Conservation (phyloP, 2,888 invertebrate species). For the Macrosiphum euphorbiae region DNA sequence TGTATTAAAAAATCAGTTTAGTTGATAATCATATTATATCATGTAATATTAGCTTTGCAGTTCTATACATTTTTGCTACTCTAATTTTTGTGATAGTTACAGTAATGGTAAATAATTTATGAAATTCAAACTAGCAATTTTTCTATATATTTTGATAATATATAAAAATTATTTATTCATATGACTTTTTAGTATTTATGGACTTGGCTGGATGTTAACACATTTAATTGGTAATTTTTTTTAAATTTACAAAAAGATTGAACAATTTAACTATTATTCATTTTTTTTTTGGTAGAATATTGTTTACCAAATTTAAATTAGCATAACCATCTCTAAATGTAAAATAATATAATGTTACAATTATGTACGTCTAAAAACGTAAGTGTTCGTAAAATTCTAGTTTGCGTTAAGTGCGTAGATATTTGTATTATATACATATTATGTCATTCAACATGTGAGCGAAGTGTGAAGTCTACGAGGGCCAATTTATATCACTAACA, state of each 20-base stretch:
- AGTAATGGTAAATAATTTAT: background rate
- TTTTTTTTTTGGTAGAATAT: background rate
- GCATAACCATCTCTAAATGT: background rate
- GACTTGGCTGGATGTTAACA: no score
- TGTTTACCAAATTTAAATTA: background rate
- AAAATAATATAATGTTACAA: background rate
- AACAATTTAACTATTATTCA: background rate
- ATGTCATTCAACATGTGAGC: background rate
- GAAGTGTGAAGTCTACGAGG: background rate
- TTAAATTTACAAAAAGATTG: background rate
- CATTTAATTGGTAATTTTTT: background rate
- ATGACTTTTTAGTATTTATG: background rate
- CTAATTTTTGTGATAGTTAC: background rate
- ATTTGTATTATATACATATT: background rate
- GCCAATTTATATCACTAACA: background rate
- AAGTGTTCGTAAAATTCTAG: background rate
- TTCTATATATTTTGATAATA: background rate
- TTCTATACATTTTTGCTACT: background rate
- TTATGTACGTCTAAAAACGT: background rate
- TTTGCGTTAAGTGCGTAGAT: background rate
- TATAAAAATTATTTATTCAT: background rate
- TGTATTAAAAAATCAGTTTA: background rate
- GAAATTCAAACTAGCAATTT: background rate
- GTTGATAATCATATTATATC: background rate
- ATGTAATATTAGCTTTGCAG: background rate